These are phyloP conservation scores for Leistus spinibarbis DNA, from an alignment of 2,888 invertebrate genomes.

Conservation along the genomic window DNA sequence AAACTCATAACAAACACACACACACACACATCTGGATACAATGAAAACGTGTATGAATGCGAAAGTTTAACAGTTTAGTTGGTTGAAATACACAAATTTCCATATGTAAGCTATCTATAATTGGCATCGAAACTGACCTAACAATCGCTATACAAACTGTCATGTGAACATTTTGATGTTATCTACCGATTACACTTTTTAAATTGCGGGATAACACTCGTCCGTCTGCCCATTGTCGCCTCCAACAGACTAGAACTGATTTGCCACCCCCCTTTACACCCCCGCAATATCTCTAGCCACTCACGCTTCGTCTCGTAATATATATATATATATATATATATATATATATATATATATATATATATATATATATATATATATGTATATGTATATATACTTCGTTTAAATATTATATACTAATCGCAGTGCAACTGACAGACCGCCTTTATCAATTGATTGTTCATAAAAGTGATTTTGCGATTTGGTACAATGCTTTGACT, in stretches of 20 bases:
- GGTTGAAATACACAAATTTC: slow-evolving; percentile 18
- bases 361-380: no score
- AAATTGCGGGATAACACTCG: neutral
- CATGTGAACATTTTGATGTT: slow-evolving; percentile 8
- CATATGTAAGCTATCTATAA: slow-evolving; percentile 36
- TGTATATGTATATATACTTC: no score
- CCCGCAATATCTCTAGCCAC: neutral
- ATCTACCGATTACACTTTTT: neutral
- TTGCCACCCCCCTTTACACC: neutral
- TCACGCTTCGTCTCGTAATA: neutral
- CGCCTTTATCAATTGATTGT: no score
- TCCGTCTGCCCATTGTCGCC: neutral
- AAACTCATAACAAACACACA: no score
- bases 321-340: no score
- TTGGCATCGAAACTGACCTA: slow-evolving; percentile 28
- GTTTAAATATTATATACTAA: no score
- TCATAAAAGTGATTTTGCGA: no score
- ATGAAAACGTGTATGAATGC: neutral
- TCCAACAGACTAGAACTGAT: slow-evolving; percentile 13
- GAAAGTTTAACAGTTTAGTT: neutral
- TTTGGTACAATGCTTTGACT: no score
- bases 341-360: no score
- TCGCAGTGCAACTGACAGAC: no score
- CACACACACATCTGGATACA: neutral
- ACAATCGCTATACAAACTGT: neutral